Percentiles rank a stretch among this genome's conserved stretches.
Conservation (phyloP, 2,797 vertebrate species). For the Melanotaenia maccullochi region DNA sequence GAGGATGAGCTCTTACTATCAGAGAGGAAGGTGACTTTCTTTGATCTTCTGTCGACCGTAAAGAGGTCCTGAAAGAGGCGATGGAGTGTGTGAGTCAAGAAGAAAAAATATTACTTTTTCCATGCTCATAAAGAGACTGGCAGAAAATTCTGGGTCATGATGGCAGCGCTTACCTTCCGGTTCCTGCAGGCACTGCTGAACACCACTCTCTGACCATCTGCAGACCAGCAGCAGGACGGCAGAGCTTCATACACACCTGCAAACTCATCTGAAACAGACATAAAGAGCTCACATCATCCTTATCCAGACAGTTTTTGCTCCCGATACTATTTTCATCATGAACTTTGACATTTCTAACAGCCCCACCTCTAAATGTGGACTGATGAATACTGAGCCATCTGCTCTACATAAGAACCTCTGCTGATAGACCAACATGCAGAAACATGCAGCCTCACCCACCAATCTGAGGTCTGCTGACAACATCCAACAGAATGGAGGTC, state of each 20-base stretch:
- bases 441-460: conserved; percentile 58
- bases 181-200: conserved; percentile 86
- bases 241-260: conserved; percentile 82
- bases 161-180: conserved; percentile 73
- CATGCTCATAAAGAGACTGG: background rate
- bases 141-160: background rate
- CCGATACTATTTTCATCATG: no score
- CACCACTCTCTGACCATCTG: conserved; percentile 80
- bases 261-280: conserved; percentile 74
- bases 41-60: conserved; percentile 78
- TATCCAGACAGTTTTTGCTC: background rate
- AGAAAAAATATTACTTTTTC: background rate
- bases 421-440: background rate
- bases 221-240: conserved; percentile 83
- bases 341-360: no score
- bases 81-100: background rate
- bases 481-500: conserved; percentile 75
- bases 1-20: conserved; percentile 74
- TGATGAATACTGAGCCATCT: no score
- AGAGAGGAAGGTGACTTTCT: conserved; percentile 79
- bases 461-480: conserved; percentile 74
- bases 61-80: conserved; percentile 81
- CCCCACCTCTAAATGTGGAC: no score
- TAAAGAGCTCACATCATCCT: background rate
- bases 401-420: no score